These are phyloP conservation scores for Neuroterus valhalla DNA, from an alignment of 1,140 invertebrate species.

Conservation along the genomic window DNA sequence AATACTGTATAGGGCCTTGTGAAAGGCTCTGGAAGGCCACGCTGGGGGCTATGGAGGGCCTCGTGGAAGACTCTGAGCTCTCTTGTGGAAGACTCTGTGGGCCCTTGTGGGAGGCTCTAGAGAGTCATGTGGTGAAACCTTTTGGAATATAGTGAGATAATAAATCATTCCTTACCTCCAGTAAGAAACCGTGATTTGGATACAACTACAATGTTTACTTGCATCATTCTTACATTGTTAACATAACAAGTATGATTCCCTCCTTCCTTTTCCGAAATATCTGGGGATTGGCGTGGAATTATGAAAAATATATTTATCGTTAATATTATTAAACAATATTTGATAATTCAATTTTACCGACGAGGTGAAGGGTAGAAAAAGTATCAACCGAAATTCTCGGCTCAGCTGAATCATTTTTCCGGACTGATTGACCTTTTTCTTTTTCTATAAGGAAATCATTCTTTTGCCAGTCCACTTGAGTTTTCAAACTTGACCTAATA, in stretches of 20 bases:
- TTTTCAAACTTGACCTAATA: constrained; percentile 49
- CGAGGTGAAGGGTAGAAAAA: constrained; percentile 77
- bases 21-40: too few relatives aligned
- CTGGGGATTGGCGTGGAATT: constrained; percentile 46
- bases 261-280: constrained; percentile 73
- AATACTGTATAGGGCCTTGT: too few relatives aligned
- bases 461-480: constrained; percentile 73
- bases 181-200: constrained; percentile 70
- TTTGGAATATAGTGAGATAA: too few relatives aligned
- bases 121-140: too few relatives aligned
- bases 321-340: neutral
- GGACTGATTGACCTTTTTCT: constrained; percentile 67
- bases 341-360: constrained; percentile 53
- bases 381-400: constrained; percentile 75
- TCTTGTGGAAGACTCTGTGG: too few relatives aligned
- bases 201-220: constrained; percentile 72
- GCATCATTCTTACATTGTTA: constrained; percentile 74
- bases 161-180: constrained; percentile 60
- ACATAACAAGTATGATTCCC: constrained; percentile 78
- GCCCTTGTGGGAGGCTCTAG: too few relatives aligned
- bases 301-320: too few relatives aligned
- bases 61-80: too few relatives aligned
- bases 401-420: constrained; percentile 67
- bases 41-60: too few relatives aligned
- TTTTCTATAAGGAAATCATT: constrained; percentile 68